Conservation (phyloP, 2,113 vertebrate species). For the Aegithalos caudatus region DNA sequence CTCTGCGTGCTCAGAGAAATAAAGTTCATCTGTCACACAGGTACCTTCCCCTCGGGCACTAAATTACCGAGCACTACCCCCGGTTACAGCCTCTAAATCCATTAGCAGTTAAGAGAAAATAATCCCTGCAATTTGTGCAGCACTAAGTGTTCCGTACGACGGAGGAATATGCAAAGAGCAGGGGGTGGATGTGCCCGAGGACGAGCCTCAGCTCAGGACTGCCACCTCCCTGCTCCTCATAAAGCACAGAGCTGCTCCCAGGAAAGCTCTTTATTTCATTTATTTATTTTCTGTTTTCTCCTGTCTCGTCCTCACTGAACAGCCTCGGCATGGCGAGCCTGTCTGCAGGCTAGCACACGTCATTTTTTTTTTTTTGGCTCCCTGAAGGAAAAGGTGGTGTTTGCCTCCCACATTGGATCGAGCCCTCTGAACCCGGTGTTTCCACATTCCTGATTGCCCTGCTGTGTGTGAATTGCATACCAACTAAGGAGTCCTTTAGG, state of each 20-base stretch:
- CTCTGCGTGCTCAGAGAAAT: fast-evolving
- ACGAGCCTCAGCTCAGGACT: conserved; percentile 52
- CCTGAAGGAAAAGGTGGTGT: background rate
- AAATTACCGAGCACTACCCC: background rate
- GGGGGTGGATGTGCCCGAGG: background rate
- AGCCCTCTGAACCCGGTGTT: background rate
- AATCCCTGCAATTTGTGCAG: conserved; percentile 58
- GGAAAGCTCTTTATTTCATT: fast-evolving
- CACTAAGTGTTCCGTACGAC: background rate
- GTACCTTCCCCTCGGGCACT: background rate
- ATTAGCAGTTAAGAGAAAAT: conserved; percentile 58
- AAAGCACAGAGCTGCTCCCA: background rate
- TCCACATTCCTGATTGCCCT: background rate
- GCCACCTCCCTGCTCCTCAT: conserved; percentile 60
- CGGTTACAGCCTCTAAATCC: conserved; percentile 22
- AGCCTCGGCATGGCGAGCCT: fast-evolving
- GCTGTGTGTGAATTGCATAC: background rate
- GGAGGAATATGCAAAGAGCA: background rate
- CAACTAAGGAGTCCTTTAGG: background rate
- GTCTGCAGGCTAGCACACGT: background rate
- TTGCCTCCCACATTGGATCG: background rate
- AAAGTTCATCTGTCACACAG: background rate
- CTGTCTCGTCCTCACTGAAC: fast-evolving
- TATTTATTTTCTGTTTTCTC: background rate
- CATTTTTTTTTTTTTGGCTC: background rate